Conservation (phyloP, 1,140 invertebrate genomes). For the Hycleus cichorii region DNA sequence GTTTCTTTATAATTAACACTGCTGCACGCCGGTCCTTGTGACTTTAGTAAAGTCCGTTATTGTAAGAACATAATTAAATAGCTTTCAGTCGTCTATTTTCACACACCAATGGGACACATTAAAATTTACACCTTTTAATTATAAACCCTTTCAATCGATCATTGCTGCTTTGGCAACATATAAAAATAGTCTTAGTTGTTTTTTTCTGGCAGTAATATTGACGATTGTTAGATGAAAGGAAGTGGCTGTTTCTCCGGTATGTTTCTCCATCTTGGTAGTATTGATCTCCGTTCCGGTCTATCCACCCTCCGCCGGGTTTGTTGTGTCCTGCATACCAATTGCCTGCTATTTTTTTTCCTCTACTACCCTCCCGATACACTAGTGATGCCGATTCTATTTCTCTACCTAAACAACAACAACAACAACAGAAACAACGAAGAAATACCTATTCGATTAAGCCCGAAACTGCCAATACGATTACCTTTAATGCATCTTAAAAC, state of each 20-base stretch:
- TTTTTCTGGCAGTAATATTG: no score
- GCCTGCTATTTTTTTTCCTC: slow-evolving; percentile 35
- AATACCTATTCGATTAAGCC: slow-evolving; percentile 25
- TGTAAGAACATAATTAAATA: slow-evolving; percentile 22
- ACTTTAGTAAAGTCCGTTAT: slow-evolving; percentile 17
- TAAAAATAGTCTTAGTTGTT: no score
- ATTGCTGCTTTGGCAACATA: no score
- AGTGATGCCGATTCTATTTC: slow-evolving; percentile 10
- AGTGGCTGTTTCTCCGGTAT: slow-evolving; percentile 31
- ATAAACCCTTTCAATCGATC: no score
- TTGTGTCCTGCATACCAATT: slow-evolving; percentile 39
- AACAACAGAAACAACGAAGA: slow-evolving; percentile 17
- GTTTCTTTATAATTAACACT: slow-evolving; percentile 19
- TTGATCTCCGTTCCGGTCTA: slow-evolving; percentile 34
- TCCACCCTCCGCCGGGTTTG: slow-evolving; percentile 24
- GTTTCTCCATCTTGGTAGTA: slow-evolving; percentile 33
- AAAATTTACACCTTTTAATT: no score
- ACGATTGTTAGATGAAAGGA: slow-evolving; percentile 5
- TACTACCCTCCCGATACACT: slow-evolving; percentile 17
- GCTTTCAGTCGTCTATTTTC: slow-evolving; percentile 19
- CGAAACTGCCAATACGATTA: slow-evolving; percentile 28
- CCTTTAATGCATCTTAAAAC: slow-evolving; percentile 18
- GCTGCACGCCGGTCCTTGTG: slow-evolving; percentile 15
- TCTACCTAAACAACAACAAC: slow-evolving; percentile 19
- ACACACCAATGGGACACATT: not conserved